phyloP scores from a whole-genome alignment of 2,113 vertebrate species.

The Micronycteris hirsuta region DNA sequence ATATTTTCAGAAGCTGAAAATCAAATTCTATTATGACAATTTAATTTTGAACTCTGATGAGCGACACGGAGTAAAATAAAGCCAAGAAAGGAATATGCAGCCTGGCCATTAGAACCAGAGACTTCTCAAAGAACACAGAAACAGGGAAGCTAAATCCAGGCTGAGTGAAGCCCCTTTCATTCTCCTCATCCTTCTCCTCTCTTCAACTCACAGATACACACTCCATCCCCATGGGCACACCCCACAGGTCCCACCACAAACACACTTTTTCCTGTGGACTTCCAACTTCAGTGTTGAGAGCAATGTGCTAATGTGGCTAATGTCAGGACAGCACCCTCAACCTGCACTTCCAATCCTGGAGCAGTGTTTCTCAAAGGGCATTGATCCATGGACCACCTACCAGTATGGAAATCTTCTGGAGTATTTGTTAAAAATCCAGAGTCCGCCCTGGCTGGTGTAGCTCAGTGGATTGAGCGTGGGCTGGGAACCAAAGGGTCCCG shows the following conservation, averaged over 20 bases:
- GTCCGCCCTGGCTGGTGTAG: too few species aligned
- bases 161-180: not conserved
- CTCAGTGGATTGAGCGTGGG: too few species aligned
- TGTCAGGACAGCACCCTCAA: not conserved
- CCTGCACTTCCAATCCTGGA: not conserved
- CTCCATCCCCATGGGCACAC: not conserved
- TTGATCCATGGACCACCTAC: not conserved
- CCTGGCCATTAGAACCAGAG: not conserved
- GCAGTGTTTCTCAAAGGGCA: not conserved
- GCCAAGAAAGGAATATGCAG: not conserved
- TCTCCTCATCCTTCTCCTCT: not conserved
- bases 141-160: not conserved
- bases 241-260: not conserved
- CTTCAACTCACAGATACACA: not conserved
- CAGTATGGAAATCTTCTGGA: not conserved
- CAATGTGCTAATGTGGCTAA: too few species aligned
- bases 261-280: not conserved
- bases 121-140: not conserved
- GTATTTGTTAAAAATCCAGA: not conserved
- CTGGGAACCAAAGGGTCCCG: too few species aligned
- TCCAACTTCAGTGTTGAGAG: not conserved
- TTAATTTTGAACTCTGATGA: not conserved
- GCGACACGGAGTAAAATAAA: not conserved
- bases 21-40: constrained; percentile 37
- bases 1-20: constrained; percentile 49